Base-by-base conservation (phyloP, 2,113 vertebrate species). In the Gasterosteus aculeatus region DNA sequence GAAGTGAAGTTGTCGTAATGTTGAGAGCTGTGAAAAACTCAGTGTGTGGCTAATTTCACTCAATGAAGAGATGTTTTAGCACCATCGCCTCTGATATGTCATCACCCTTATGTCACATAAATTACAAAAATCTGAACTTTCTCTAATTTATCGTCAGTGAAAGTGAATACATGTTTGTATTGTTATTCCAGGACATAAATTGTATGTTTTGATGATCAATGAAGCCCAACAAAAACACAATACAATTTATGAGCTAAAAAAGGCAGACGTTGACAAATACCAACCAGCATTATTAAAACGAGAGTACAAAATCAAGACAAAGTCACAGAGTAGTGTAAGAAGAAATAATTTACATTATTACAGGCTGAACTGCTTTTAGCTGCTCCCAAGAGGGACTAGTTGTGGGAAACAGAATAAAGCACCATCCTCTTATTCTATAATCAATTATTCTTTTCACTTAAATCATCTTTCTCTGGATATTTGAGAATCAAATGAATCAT, bases 1-100 rank as follows among this genome's bases (percentile, higher is more conserved):
- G 89, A 90, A 88, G 77, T 84, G 78, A 91, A 90, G 90, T 75
- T 51, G 4, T 29, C 2, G 41, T 8, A 35, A 72, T 75, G 53
- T 85, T 0, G 57, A 88, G n/a, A 54, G 10, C 2, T 35, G 22
- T 53, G 16, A 47, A 39, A 68, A 49, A 57, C 22, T 42, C 22
- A 73, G 31, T 71, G 12, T 39, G 2, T 38, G 35, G 35, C 35
- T 38, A 38, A 51, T 51, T n/a, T 19, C 9, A 51, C 18, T 56
- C 33, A 7, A 38, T 58, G 11, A 16, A 29, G 39, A 39, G 33
- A 8, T 14, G 1, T 58, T 58, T 7, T 66, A 12, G 5, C 5
- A 31, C 16, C 3, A 4, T 10, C 46, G 33, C 64, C 3, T 70
- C 26, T 29, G 3, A 42, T 16, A 66, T 1, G 4, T 26, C 1